A percentile compares a stretch with the other conserved stretches of the same genome.
Conservation (phyloP, 2,888 invertebrate genomes). For the Erebia aethiops region DNA sequence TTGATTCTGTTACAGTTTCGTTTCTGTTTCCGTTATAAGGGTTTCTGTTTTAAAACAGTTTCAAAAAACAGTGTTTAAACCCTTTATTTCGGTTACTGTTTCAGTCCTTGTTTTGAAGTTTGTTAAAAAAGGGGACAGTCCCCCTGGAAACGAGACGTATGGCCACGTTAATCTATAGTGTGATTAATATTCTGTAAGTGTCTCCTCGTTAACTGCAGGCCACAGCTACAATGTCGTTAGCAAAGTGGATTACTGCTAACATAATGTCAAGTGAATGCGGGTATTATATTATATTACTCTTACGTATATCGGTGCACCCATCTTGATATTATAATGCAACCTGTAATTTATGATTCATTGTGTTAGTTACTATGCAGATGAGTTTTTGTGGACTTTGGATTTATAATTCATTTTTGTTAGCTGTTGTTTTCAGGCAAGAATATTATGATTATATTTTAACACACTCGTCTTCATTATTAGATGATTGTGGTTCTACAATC, state of each 20-base stretch:
- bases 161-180: conserved; percentile 17
- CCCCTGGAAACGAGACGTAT: not conserved
- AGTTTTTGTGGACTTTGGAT: conserved; percentile 9
- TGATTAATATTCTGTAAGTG: conserved; percentile 38
- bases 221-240: conserved; percentile 28
- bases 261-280: conserved; percentile 17
- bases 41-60: no score
- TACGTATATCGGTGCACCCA: conserved; percentile 8
- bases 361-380: conserved; percentile 5
- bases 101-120: not conserved
- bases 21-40: no score
- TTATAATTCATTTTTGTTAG: not conserved
- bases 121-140: not conserved
- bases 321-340: conserved; percentile 13
- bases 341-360: conserved; percentile 14
- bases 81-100: no score
- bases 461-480: no score
- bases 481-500: no score
- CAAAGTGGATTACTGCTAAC: conserved; percentile 18
- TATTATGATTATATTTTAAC: no score
- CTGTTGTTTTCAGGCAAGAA: not conserved
- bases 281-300: not conserved
- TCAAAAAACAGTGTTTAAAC: no score
- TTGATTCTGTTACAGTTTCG: no score
- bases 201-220: conserved; percentile 28